Conservation (phyloP, 2,888 invertebrate species). For the Anorthoa munda region DNA sequence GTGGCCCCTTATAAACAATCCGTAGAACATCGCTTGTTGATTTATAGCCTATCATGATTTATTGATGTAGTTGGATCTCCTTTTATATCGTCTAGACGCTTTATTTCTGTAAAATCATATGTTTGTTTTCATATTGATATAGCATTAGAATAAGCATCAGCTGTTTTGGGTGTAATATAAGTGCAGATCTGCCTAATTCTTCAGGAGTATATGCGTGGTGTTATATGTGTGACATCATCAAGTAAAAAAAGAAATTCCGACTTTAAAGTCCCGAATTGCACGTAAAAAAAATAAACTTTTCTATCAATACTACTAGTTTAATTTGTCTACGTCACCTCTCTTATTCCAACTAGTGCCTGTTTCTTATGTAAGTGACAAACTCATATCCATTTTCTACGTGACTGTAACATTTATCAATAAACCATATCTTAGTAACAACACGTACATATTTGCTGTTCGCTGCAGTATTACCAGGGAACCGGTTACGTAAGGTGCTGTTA, state of each 20-base stretch:
- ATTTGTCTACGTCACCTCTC: not conserved
- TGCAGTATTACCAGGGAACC: slow-evolving; percentile 15
- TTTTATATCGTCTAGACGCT: slow-evolving; percentile 58
- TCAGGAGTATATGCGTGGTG: too few species aligned
- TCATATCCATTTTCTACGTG: not conserved
- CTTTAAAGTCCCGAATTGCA: not conserved
- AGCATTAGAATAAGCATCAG: slow-evolving; percentile 17
- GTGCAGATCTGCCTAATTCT: too few species aligned
- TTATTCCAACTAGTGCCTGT: not conserved
- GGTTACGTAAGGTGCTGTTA: slow-evolving; percentile 31
- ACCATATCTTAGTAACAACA: slow-evolving; percentile 11
- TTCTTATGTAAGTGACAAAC: not conserved
- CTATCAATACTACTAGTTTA: not conserved
- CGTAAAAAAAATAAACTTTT: not conserved
- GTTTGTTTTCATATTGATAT: slow-evolving; percentile 20
- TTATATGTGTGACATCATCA: too few species aligned
- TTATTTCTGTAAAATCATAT: slow-evolving; percentile 42
- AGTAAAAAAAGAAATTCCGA: not conserved
- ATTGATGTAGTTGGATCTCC: slow-evolving; percentile 50
- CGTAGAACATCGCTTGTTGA: slow-evolving; percentile 53
- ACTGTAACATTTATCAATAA: slow-evolving; percentile 1
- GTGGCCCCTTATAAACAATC: slow-evolving; percentile 64
- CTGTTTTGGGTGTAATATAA: slow-evolving; percentile 2
- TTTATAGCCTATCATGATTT: slow-evolving; percentile 52
- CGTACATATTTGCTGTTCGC: slow-evolving; percentile 1